Evolutionary conservation across 2,113 vertebrate species (phyloP), one percentile per base, ranked within the genome.

Genomic region (Hiodon alosoides): DNA sequence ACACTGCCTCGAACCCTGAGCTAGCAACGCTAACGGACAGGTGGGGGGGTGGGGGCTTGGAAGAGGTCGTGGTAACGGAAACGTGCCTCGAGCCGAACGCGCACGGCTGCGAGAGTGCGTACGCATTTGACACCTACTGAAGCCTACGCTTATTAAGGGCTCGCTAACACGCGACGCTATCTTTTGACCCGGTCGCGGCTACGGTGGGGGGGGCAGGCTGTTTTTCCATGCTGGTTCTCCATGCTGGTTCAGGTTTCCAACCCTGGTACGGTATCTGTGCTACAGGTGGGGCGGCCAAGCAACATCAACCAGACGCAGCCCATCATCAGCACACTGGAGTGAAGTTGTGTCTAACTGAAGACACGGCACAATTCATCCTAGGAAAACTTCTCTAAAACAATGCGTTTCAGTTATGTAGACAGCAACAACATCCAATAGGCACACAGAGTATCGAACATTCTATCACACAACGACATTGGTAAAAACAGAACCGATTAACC

Each of bases 241-340:
- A 78, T 58, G 71, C 61, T 58, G 69, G 58, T 71, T 75, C 7
- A 53, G 50, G 61, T 57, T 70, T 66, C 65, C 77, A 61, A 10
- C 16, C 61, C 46, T 79, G 69, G 77, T 80, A 87, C 78, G 79
- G 79, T 83, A 88, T 91, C 84, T 91, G 90, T 91, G 87, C 89
- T 83, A 84, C 87, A 99, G 95, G 93, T 95, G 75, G 94, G 95
- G 85, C 91, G 95, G 83, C 95, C 95, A 83, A 96, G 94, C 86
- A 98, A 98, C 86, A 98, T 96, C 59, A 95, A 94, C 72, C 96
- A 99, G 90, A 95, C 95, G 1, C 96, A 98, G 80, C 94, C 96
- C 73, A 96, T 98, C 85, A 98, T 97, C 73, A 95, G 95, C 87
- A 87, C 87, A 87, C 74, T 79, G 14, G 73, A 46, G 58, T 11